Percentiles rank a stretch among this genome's conserved stretches.
phyloP scores from a whole-genome alignment of 2,888 invertebrate genomes.

The Notodonta dromedarius region DNA sequence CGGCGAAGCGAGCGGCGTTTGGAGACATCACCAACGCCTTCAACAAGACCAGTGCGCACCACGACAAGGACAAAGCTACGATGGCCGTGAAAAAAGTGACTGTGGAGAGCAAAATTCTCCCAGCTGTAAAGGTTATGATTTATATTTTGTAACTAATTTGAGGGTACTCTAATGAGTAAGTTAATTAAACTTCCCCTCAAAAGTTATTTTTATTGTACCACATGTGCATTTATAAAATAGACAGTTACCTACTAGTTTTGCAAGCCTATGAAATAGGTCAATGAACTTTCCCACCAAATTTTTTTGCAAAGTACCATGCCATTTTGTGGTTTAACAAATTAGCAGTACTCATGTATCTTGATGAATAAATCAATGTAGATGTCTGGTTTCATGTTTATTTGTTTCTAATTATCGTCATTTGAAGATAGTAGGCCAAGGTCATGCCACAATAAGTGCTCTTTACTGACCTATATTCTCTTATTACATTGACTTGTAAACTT shows the following conservation, averaged over 20 bases:
- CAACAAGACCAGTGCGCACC: conserved; percentile 67
- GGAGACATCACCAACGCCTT: conserved; percentile 93
- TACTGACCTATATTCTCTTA: not conserved
- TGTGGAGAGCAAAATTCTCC: conserved; percentile 77
- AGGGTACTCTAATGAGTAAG: conserved; percentile 45
- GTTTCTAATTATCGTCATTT: not conserved
- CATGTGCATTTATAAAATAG: not conserved
- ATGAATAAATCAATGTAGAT: not conserved
- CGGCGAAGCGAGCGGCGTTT: conserved; percentile 92
- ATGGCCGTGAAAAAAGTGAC: conserved; percentile 78
- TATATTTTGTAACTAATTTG: conserved; percentile 29
- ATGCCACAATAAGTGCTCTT: not conserved
- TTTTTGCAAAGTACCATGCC: conserved; percentile 17
- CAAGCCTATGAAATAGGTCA: conserved; percentile 37
- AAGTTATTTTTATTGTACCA: not conserved
- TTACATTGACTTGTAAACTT: too few species aligned
- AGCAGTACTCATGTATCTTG: conserved; percentile 7
- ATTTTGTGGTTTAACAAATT: not conserved
- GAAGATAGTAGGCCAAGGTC: conserved; percentile 7
- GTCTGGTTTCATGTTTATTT: not conserved
- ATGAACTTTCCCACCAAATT: conserved; percentile 70
- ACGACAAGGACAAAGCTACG: conserved; percentile 65
- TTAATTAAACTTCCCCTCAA: not conserved
- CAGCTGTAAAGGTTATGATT: conserved; percentile 70
- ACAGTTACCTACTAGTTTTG: not conserved